phyloP scores from a whole-genome alignment of 1,140 invertebrate genomes.

The Matsumurasca onukii region DNA sequence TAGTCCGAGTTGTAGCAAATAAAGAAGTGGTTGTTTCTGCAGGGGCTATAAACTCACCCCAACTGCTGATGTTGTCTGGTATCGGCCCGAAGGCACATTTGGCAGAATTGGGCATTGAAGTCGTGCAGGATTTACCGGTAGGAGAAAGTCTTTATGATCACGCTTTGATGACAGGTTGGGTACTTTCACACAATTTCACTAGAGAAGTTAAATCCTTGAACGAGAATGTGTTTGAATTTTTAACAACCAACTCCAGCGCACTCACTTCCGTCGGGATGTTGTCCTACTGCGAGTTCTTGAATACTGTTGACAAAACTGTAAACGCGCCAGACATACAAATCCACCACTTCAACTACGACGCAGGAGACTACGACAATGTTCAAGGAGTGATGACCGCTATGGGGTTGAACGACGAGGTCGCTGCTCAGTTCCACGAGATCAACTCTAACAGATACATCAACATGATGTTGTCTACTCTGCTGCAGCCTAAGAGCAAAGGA shows the following conservation, averaged over 20 bases:
- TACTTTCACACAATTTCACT: conserved; percentile 64
- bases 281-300: conserved; percentile 80
- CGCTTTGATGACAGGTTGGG: conserved; percentile 64
- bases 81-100: conserved; percentile 31
- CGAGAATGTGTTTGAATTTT: conserved; percentile 64
- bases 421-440: neutral
- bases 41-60: conserved; percentile 33
- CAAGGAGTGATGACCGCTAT: neutral
- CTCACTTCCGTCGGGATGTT: conserved; percentile 68
- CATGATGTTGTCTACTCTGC: conserved; percentile 8
- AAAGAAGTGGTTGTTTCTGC: conserved; percentile 36
- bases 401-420: conserved; percentile 15
- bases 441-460: conserved; percentile 8
- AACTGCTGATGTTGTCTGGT: conserved; percentile 35
- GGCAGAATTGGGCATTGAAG: conserved; percentile 48
- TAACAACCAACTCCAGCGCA: conserved; percentile 45
- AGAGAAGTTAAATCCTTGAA: conserved; percentile 49
- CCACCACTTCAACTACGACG: conserved; percentile 76
- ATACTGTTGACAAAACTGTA: conserved; percentile 72
- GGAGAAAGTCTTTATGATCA: conserved; percentile 68
- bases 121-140: conserved; percentile 56
- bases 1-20: conserved; percentile 40
- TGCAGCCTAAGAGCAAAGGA: conserved; percentile 64
- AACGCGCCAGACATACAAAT: conserved; percentile 80
- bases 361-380: conserved; percentile 52